phyloP scores from a whole-genome alignment of 2,888 invertebrate species.

The Arenicola marina region DNA sequence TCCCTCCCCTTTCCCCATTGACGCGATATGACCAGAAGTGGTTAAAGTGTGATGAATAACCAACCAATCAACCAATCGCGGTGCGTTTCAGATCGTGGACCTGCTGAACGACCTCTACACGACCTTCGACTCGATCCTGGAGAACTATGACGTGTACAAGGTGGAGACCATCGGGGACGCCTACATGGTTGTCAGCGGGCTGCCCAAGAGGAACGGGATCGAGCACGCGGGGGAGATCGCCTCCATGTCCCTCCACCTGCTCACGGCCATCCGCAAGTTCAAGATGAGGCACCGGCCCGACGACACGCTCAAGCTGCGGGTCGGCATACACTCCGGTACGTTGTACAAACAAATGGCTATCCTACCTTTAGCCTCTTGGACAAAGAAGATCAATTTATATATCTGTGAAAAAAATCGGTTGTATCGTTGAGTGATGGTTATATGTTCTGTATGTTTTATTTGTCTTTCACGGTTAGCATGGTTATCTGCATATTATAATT shows the following conservation, averaged over 20 bases:
- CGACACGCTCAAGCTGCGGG: conserved; percentile 52
- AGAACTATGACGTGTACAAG: conserved; percentile 73
- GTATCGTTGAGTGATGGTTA: too few relatives aligned
- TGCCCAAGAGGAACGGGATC: conserved; percentile 52
- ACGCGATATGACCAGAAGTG: too few relatives aligned
- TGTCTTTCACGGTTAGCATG: too few relatives aligned
- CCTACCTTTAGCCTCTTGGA: too few relatives aligned
- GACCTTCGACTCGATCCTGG: conserved; percentile 84
- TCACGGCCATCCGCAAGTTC: conserved; percentile 50
- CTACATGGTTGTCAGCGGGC: conserved; percentile 39
- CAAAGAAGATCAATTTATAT: too few relatives aligned
- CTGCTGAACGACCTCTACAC: conserved; percentile 87
- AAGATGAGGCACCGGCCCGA: conserved; percentile 49
- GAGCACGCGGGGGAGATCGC: conserved; percentile 59
- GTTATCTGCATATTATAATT: too few relatives aligned
- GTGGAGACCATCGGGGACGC: conserved; percentile 35
- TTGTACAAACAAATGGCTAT: too few relatives aligned
- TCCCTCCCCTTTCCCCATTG: too few relatives aligned
- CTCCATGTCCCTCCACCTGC: conserved; percentile 57
- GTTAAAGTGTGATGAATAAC: too few relatives aligned
- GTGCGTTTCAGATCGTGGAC: conserved; percentile 87
- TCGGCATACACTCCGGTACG: conserved; percentile 61
- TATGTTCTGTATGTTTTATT: too few relatives aligned
- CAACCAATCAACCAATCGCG: too few relatives aligned
- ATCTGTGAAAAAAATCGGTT: too few relatives aligned